Evolutionary conservation across 2,113 vertebrate genomes (phyloP).

Genomic region (Parus major): DNA sequence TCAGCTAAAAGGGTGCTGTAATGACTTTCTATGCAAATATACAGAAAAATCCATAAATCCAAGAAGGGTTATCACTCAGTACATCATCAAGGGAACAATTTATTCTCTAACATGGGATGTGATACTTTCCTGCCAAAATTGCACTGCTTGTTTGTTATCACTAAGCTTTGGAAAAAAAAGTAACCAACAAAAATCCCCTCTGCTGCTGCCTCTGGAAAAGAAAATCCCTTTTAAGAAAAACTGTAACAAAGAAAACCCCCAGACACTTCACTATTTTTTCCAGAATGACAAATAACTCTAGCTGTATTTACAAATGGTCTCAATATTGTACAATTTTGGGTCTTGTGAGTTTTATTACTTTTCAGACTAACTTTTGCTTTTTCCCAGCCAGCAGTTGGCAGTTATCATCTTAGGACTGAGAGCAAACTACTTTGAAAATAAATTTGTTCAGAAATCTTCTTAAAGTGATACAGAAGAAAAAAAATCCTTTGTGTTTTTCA

Average conservation of each 20-base stretch:
- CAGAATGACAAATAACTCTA: slow-evolving; percentile 20
- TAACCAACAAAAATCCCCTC: slow-evolving; percentile 15
- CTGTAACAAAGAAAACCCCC: slow-evolving; percentile 12
- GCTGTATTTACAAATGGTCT: not conserved
- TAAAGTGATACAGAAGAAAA: not conserved
- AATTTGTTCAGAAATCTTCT: slow-evolving; percentile 11
- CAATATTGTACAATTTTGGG: not conserved
- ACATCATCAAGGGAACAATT: not conserved
- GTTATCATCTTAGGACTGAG: not conserved
- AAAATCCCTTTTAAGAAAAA: slow-evolving; percentile 36
- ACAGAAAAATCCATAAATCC: slow-evolving; percentile 1
- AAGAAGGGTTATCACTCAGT: not conserved
- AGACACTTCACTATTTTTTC: slow-evolving; percentile 3
- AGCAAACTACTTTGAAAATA: not conserved
- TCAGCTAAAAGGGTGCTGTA: not conserved
- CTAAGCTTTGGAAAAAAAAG: not conserved
- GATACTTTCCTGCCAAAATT: slow-evolving; percentile 24
- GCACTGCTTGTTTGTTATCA: not conserved
- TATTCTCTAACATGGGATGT: not conserved
- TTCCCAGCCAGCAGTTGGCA: not conserved
- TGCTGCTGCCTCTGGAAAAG: not conserved
- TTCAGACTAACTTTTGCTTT: slow-evolving; percentile 21
- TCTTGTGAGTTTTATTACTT: slow-evolving; percentile 35
- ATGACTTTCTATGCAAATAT: not conserved
- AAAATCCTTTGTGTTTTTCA: not conserved